Evolutionary conservation across 1,140 invertebrate species (phyloP).

Genomic region (Olivierus martensii): DNA sequence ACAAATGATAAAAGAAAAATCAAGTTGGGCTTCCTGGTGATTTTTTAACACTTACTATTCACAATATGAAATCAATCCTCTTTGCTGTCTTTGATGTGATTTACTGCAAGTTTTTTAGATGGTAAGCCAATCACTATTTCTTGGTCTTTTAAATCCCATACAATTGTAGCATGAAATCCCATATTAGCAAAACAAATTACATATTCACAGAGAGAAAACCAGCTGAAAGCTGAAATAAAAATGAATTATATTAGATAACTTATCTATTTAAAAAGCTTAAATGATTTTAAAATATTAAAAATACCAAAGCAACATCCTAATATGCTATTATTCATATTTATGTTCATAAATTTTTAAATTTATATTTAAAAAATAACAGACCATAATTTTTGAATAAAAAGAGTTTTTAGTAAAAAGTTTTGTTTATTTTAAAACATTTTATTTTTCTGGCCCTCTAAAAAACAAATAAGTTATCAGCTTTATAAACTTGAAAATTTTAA

Average conservation of each 20-base stretch:
- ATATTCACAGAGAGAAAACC: constrained; percentile 85
- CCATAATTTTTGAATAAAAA: too few relatives aligned
- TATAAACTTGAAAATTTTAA: too few relatives aligned
- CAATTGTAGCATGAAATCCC: constrained; percentile 75
- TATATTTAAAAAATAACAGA: too few relatives aligned
- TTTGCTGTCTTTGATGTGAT: too few relatives aligned
- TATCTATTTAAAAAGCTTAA: background rate
- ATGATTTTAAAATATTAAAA: background rate
- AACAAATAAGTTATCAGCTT: too few relatives aligned
- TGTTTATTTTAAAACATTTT: too few relatives aligned
- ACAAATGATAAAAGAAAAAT: too few relatives aligned
- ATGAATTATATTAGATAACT: background rate
- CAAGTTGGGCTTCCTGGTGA: too few relatives aligned
- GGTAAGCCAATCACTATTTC: constrained; percentile 47
- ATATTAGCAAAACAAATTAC: constrained; percentile 78
- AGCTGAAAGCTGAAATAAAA: constrained; percentile 63
- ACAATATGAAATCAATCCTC: too few relatives aligned
- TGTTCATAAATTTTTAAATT: background rate
- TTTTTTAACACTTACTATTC: too few relatives aligned
- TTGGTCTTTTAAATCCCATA: constrained; percentile 69
- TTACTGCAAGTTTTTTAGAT: background rate
- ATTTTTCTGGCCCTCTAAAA: too few relatives aligned
- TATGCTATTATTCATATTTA: background rate
- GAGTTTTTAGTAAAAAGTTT: too few relatives aligned
- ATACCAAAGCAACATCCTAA: background rate